Base-by-base conservation (phyloP, 2,888 invertebrate species). In the Neelides folsomi region DNA sequence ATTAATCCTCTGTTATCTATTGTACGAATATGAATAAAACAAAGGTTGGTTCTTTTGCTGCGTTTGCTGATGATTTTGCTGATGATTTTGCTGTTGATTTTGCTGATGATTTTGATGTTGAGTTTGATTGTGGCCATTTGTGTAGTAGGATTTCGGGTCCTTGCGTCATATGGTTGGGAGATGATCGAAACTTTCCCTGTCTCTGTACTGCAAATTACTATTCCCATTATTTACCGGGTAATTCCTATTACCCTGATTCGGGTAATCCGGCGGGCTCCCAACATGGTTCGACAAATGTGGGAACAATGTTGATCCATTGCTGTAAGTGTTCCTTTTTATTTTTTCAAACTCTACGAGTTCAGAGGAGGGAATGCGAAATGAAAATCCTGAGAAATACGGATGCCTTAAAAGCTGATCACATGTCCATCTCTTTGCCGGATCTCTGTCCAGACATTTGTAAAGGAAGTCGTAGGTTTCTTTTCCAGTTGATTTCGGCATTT, bases 381-480 rank as follows among this genome's bases (percentile, higher is more conserved):
- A 60, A 67, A 86, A 88, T 69, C 87, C 85, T 66, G 87, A 86
- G 72, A 97, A 94, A 72, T 95, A 94, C 7, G 82, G 79, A 71
- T 97, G 95, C 58, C 82, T 79, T 50, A 92, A 73, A 42, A 98
- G 75, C 69, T 90, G 87, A 63, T 89, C 87, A 71, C 94, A 94
- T 1, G 86, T 86, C 83, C 87, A 87, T 66, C 97, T 76, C 69
- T 86, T 80, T 57, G 80, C 78, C 0, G 97, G 97, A 71, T 97
- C 93, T 72, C 90, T 92, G 71, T 93, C 89, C 63, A 98, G 75
- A 71, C 95, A 97, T 79, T 86, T 88, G 85, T 92, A 75, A 6
- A 93, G 75, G 71, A 93, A 87, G 71, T 92, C 89, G 69, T 88
- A 73, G 42, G 83, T 79, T 43, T 79, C 75, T 51, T 79, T 76